phyloP scores from a whole-genome alignment of 2,113 vertebrate species.

The Hydropotes inermis region DNA sequence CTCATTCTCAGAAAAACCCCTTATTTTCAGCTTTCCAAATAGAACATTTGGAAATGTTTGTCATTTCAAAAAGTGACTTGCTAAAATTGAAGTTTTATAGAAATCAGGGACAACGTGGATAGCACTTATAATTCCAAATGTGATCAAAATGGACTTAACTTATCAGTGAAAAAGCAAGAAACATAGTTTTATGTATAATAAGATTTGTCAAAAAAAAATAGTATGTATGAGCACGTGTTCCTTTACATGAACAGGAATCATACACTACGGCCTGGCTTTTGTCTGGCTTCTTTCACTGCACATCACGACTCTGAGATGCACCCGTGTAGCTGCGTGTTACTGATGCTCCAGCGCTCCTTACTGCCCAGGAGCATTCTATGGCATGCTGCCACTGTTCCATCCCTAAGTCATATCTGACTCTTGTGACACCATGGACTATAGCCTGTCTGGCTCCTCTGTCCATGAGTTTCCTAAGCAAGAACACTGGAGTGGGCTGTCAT shows the following conservation, averaged over 20 bases:
- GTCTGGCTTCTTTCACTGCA: neutral
- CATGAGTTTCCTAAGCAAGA: neutral
- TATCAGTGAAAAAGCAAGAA: neutral
- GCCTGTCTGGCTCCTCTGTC: neutral
- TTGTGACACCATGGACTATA: neutral
- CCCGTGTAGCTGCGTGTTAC: no score
- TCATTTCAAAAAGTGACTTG: neutral
- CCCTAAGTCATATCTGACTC: neutral
- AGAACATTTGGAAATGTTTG: neutral
- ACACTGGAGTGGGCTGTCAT: neutral
- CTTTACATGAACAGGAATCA: neutral
- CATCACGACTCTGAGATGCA: neutral
- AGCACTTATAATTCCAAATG: slow-evolving; percentile 17
- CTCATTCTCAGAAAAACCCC: slow-evolving; percentile 27
- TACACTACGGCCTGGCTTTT: neutral
- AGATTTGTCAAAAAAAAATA: neutral
- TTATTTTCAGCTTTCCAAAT: slow-evolving; percentile 36
- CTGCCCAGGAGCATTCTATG: neutral
- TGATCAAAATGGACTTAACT: neutral
- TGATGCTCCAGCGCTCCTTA: neutral
- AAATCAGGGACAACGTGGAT: neutral
- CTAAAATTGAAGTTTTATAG: slow-evolving; percentile 33
- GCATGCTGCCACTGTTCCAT: rapidly evolving
- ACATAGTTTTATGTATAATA: neutral
- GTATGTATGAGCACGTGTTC: neutral